Conservation (phyloP, 1,140 invertebrate genomes). For the Kradibia gibbosae region DNA sequence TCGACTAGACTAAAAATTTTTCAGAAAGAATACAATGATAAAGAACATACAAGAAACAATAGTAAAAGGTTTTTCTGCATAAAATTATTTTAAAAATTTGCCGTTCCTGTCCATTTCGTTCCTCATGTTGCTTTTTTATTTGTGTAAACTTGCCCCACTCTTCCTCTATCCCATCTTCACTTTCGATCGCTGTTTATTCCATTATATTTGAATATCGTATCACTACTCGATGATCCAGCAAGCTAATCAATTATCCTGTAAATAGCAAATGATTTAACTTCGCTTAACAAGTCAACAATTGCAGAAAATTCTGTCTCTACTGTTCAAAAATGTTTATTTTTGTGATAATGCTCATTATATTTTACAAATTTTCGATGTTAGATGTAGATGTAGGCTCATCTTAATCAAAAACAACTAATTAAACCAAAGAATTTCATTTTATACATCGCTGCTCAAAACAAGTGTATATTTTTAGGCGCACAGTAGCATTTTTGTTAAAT, state of each 20-base stretch:
- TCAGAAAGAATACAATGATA: no score
- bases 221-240: slow-evolving; percentile 28
- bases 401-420: not conserved
- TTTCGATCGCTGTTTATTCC: not conserved
- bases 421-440: not conserved
- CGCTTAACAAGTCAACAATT: slow-evolving; percentile 51
- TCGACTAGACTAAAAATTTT: no score
- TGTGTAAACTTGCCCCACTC: no score
- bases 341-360: no score
- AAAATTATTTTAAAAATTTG: no score
- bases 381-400: not conserved
- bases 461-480: not conserved
- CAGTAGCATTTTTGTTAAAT: not conserved
- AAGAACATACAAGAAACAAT: no score
- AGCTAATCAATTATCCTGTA: slow-evolving; percentile 38
- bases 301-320: slow-evolving; percentile 56
- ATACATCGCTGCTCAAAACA: not conserved
- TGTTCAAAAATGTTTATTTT: slow-evolving; percentile 49
- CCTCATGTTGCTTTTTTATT: no score
- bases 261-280: slow-evolving; percentile 52
- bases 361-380: no score
- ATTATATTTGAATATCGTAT: not conserved
- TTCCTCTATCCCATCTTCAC: not conserved
- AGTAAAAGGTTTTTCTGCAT: no score
- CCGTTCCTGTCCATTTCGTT: no score